These are phyloP conservation scores for Struthio camelus DNA, from an alignment of 2,113 vertebrate genomes.

Conservation along the genomic window DNA sequence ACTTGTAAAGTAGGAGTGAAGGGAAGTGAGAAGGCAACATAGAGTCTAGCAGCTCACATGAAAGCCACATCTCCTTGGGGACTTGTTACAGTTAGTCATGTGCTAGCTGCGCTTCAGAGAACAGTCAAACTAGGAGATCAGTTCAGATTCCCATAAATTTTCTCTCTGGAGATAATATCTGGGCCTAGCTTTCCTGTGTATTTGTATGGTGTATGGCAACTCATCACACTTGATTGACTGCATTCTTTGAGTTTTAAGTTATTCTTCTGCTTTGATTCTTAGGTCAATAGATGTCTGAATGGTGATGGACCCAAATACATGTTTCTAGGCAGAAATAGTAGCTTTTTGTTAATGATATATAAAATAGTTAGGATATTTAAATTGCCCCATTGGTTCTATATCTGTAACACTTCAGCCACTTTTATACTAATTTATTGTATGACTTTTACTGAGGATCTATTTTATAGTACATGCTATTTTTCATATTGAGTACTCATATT, in stretches of 20 bases:
- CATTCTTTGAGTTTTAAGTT: neutral
- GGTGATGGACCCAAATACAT: neutral
- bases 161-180: neutral
- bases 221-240: neutral
- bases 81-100: neutral
- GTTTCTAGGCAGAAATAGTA: neutral
- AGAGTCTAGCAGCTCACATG: neutral
- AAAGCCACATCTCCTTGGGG: neutral
- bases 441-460: neutral
- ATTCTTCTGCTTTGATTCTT: slow-evolving; percentile 4
- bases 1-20: neutral
- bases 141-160: neutral
- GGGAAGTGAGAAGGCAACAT: slow-evolving; percentile 32
- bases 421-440: neutral
- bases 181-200: neutral
- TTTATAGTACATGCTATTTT: neutral
- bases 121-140: neutral
- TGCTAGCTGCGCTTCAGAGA: neutral
- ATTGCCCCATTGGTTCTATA: neutral
- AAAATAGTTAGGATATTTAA: neutral
- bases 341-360: neutral
- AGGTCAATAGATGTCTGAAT: neutral
- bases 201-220: neutral
- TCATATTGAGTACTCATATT: neutral
- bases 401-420: neutral